Evolutionary conservation across 64 coral and sea anemone species (phyloP).

Genomic region (Exaiptasia diaphana): DNA sequence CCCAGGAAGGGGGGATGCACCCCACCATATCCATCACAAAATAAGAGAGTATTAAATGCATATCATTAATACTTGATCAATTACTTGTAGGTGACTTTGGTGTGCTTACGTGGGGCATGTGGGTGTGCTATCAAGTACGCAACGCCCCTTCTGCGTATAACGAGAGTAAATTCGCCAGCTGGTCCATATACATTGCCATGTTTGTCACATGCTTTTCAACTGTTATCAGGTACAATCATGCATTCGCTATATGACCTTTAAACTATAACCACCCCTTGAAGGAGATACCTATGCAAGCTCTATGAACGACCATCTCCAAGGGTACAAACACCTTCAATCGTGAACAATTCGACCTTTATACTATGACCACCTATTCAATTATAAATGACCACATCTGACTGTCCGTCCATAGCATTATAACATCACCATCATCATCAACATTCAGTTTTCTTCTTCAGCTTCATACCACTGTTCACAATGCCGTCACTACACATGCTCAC

Average conservation of each 20-base stretch:
- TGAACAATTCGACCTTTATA: neutral
- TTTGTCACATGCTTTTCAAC: constrained; percentile 58
- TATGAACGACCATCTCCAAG: neutral
- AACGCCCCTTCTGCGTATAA: constrained; percentile 58
- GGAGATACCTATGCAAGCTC: neutral
- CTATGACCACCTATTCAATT: neutral
- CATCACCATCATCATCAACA: neutral
- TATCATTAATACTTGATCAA: too few relatives aligned
- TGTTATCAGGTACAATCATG: constrained; percentile 45
- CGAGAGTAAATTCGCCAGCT: constrained; percentile 57
- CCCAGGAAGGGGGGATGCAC: too few relatives aligned
- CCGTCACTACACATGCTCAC: neutral
- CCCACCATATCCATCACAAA: too few relatives aligned
- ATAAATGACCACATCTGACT: neutral
- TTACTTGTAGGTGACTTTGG: constrained; percentile 24
- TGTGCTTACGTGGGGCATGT: constrained; percentile 55
- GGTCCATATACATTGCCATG: constrained; percentile 62
- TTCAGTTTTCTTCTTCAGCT: neutral
- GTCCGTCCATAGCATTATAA: neutral
- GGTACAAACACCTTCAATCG: neutral
- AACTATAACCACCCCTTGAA: too few relatives aligned
- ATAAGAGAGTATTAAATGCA: too few relatives aligned
- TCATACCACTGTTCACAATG: neutral
- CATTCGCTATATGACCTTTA: too few relatives aligned
- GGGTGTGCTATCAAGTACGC: constrained; percentile 31